Conservation (phyloP, 2,113 vertebrate genomes). For the Petrocephalus zakoni region DNA sequence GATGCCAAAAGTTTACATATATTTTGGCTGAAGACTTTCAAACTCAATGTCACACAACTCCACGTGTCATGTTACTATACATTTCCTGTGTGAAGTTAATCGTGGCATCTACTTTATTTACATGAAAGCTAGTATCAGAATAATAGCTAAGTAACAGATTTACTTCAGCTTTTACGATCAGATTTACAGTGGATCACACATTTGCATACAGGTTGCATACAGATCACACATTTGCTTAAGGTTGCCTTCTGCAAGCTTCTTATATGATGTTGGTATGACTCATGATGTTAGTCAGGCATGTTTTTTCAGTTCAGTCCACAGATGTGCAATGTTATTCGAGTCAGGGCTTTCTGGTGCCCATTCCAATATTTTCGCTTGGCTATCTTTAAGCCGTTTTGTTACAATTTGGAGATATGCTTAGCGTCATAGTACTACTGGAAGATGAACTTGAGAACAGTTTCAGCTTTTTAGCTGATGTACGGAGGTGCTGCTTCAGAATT, state of each 20-base stretch:
- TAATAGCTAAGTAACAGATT: no score
- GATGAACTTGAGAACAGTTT: not conserved
- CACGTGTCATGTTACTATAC: not conserved
- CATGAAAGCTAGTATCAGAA: not conserved
- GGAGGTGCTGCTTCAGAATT: not conserved
- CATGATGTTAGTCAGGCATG: not conserved
- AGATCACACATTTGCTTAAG: no score
- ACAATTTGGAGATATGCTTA: not conserved
- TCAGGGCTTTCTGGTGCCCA: not conserved
- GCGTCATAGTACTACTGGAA: not conserved
- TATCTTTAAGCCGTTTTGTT: not conserved
- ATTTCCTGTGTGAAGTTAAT: not conserved
- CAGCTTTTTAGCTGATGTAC: not conserved
- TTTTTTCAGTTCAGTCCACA: not conserved
- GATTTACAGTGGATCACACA: no score
- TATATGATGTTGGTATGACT: not conserved
- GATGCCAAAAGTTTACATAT: not conserved
- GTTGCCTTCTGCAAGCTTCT: not conserved
- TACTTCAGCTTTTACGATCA: no score
- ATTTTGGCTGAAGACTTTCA: not conserved
- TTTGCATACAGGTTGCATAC: no score
- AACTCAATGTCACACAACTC: not conserved
- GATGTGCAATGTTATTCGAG: not conserved
- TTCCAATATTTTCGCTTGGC: not conserved
- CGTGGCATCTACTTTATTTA: not conserved